Percentiles rank a stretch among this genome's conserved stretches.
phyloP scores from a whole-genome alignment of 2,888 invertebrate genomes.

The Aproaerema taeniolella region DNA sequence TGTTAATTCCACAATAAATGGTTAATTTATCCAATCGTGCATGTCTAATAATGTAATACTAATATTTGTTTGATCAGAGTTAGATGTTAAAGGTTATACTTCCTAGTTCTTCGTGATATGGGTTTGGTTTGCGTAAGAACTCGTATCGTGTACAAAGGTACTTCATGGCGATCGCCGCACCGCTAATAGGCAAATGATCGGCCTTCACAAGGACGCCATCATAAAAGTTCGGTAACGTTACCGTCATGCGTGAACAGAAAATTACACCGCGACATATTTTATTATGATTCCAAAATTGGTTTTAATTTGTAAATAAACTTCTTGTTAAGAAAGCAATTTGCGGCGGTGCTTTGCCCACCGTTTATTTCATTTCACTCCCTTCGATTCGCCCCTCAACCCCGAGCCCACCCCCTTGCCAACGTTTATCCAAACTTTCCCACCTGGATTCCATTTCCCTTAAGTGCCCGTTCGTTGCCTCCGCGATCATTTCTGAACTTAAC shows the following conservation, averaged over 20 bases:
- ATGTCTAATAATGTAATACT: conserved; percentile 57
- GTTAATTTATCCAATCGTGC: conserved; percentile 46
- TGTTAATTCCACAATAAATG: conserved; percentile 17
- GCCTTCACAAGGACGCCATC: conserved; percentile 64
- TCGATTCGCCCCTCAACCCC: conserved; percentile 25
- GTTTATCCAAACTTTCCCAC: conserved; percentile 33
- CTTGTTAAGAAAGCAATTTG: conserved; percentile 43
- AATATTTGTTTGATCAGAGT: conserved; percentile 62
- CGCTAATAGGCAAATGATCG: conserved; percentile 47
- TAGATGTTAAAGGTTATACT: conserved; percentile 68
- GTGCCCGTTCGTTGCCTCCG: conserved; percentile 39
- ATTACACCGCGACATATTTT: conserved; percentile 6
- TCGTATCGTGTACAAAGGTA: conserved; percentile 47
- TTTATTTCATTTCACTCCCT: conserved; percentile 37
- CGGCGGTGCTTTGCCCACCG: conserved; percentile 25
- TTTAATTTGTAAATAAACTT: conserved; percentile 25
- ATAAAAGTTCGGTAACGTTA: conserved; percentile 40
- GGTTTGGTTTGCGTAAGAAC: conserved; percentile 48
- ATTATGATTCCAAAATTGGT: conserved; percentile 7
- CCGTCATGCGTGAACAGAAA: conserved; percentile 27
- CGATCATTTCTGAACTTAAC: conserved; percentile 39
- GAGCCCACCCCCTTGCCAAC: conserved; percentile 21
- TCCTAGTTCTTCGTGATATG: conserved; percentile 54
- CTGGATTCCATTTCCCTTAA: conserved; percentile 46
- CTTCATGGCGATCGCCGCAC: conserved; percentile 37